Base-by-base conservation (phyloP, 2,888 invertebrate species). In the Drosophila niveifrons region DNA sequence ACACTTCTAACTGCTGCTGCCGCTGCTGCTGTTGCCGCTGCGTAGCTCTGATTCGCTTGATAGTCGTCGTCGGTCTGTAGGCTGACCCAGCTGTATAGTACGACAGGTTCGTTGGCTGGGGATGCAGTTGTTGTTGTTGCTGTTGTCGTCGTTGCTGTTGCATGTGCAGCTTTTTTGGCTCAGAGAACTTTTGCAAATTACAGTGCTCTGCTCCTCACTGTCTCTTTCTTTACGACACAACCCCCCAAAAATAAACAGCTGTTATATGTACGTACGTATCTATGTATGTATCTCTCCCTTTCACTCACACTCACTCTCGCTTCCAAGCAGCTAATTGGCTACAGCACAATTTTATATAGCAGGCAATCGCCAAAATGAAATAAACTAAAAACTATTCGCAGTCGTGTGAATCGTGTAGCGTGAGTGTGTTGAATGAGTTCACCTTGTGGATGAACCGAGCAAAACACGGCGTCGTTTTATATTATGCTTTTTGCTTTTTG, bases 31-130 rank as follows among this genome's bases (percentile, higher is more conserved):
- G 11, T n/a, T 36, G 34, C 36, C n/a, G 11, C 36, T 36, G 11
- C 36, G 52, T 29, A 29, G 72, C 62, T 62, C 64, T 62, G 76
- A 43, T 62, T 73, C 70, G 82, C 43, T 76, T 66, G 72, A 57
- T 61, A 79, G 88, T 88, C 82, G 80, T 31, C 77, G 88, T 85
- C 66, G 74, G 69, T 88, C 88, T 88, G 78, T 53, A n/a, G 46
- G 56, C 48, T 57, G 46, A 43, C 48, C 48, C 59, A 72, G 75
- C 61, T 66, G 70, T 51, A 18, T 11, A 29, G 48, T 47, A 13
- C 11, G 43, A 46, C 52, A 46, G 56, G 34, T 56, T 57, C 31
- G 44, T 41, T 55, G 56, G 62, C 57, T 72, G 68, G 51, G 66
- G 69, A 65, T 86, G 86, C 78, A 82, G 59, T 67, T 43, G 71